Evolutionary conservation across 1,140 invertebrate genomes (phyloP), one percentile per base, ranked within the genome.

Genomic region (Ptiloglossa arizonensis): DNA sequence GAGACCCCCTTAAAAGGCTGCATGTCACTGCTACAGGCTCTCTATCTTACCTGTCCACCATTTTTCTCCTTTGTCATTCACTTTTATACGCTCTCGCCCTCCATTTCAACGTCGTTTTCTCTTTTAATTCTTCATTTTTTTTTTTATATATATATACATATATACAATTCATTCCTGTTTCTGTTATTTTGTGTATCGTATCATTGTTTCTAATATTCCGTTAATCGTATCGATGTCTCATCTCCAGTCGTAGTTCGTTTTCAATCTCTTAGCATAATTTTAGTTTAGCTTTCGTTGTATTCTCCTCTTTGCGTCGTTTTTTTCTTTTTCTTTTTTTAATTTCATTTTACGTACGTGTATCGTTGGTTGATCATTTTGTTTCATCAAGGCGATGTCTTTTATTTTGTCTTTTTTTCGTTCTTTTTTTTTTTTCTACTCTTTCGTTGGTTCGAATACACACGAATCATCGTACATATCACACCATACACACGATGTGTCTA

Each of bases 1-100:
- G 91, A 92, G 92, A 92, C 80, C 83, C 79, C 80, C 72, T 80
- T 83, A 66, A 83, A 82, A 86, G 76, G 74, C 83, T 83, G 85
- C 85, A 80, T 84, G 78, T 83, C 41, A 71, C 60, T 70, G 82
- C 75, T 84, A 74, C 77, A 83, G 68, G 27, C 44, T 77, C 68
- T 66, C 41, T 71, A 38, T 66, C 50, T 66, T 41, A 75, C 56
- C 64, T 79, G 35, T 44, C 48, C 76, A 73, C 24, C 62, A 69
- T 52, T 62, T 62, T 29, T 41, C 19, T 50, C 54, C 54, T 59
- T 59, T 6, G n/a, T 38, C 52, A 38, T 38, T 64, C 68, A 11
- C 13, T 50, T 59, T 74, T 35, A 64, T 52, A 29, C 32, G 46
- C 32, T 44, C 17, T 60, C 27, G 22, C 35, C 56, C 27, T 46